Evolutionary conservation across 1,140 invertebrate species (phyloP), one percentile per base, ranked within the genome.

Genomic region (Drosophila mayri): DNA sequence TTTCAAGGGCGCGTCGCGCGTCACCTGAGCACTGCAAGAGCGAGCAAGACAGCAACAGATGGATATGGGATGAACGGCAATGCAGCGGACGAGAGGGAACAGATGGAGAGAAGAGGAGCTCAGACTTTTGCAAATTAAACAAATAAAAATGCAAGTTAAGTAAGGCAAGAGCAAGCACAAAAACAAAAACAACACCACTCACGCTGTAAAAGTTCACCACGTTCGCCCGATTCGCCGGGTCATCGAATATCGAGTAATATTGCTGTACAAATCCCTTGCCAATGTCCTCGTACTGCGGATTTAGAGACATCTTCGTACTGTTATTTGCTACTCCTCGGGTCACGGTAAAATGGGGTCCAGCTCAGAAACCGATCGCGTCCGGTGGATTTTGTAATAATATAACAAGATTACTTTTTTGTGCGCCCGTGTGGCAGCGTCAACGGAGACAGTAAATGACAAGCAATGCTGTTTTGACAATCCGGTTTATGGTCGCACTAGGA

Each of bases 171-270:
- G 20, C 11, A 30, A 6, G 28, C 20, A 4, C 8, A 25, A 41
- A 7, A 41, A 43, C 35, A 63, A 41, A 11, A 52, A 35, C 30
- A 60, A 8, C 30, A 25, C 3, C 2, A 96, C 97, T 97, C 94
- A 98, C 98, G 94, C 97, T 98, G 93, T 98, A 99, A 94, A 99
- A 96, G 93, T 96, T 97, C 58, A 95, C 95, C 90, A 99, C 95
- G 93, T 95, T 96, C 81, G 95, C 94, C 92, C 98, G 95, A 86
- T 97, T 96, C 66, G 93, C 93, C 76, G 96, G 96, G 94, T 98
- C 97, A 93, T 99, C 98, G 92, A 99, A 98, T 76, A 98, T 91
- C 38, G 94, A 94, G 93, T 99, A 99, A 94, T 98, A 99, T 94
- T 98, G 97, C 80, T 97, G 96, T 38, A 98, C 97, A 93, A 99